Base-by-base conservation (phyloP, 53 echinoderm and acorn worm species). In the Patiria pectinifera region DNA sequence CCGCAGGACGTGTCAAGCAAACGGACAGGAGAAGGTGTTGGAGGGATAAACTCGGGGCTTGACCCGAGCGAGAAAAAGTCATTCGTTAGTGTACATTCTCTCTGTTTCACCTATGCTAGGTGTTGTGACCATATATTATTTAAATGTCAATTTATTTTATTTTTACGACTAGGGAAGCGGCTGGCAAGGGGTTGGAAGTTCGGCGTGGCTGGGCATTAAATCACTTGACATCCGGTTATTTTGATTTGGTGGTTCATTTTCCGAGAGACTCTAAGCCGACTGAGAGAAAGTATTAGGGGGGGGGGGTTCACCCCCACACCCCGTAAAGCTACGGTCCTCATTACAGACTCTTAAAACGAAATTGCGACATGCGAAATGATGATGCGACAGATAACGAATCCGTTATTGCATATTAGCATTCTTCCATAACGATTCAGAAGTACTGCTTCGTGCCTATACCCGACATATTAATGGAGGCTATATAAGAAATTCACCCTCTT, bases 171-270 rank as follows among this genome's bases (percentile, higher is more conserved):
- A 84, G 21, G 6, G 22, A 53, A 15, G 82, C 21, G 82, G 45
- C 7, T 35, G 44, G 44, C 66, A 44, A 21, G 69, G 44, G 84
- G 84, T 45, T 84, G 84, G 84, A 84, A 84, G 69, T 43, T 63
- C 25, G 8, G 69, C 45, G 3, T 61, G 46, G 84, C 25, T 24
- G 13, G 69, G 84, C 23, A 12, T 21, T 84, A 84, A 84, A 84
- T 84, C 84, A 84, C 46, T 84, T 69, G 16, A 11, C 59, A 82
- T 59, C 58, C 82, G 58, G 82, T 53, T 59, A 4, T 82, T 82
- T n/a, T n/a, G 2, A 24, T 76, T 11, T n/a, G 23, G 60, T 46
- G 44, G 82, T 58, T 82, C 25, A n/a, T 18, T 82, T 15, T 59
- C 4, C 4, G 4, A 4, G 47, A 79, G 21, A 5, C 10, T 74